A percentile compares a stretch with the other conserved stretches of the same genome.
phyloP scores from a whole-genome alignment of 2,888 invertebrate species.

The Trissolcus brochymenae region DNA sequence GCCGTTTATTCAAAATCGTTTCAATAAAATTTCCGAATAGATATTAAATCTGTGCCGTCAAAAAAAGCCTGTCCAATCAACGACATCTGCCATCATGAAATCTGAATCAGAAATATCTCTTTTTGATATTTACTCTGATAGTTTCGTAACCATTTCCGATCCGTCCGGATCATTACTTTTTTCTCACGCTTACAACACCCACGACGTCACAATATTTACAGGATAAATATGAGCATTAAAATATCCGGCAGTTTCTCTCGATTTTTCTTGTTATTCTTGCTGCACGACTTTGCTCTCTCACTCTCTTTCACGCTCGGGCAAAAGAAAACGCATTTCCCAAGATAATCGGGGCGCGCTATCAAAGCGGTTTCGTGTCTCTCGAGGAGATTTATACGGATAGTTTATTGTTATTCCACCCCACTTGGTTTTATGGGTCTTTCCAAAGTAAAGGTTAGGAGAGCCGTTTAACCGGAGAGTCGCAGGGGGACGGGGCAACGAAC shows the following conservation, averaged over 20 bases:
- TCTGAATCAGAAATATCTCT: too few species aligned
- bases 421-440: slow-evolving; percentile 72
- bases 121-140: background rate
- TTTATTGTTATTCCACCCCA: slow-evolving; percentile 73
- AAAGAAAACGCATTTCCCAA: slow-evolving; percentile 71
- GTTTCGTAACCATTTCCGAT: slow-evolving; percentile 22
- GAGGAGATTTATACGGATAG: slow-evolving; percentile 72
- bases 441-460: slow-evolving; percentile 57
- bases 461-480: slow-evolving; percentile 34
- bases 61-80: background rate
- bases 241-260: slow-evolving; percentile 39
- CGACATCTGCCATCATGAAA: slow-evolving; percentile 8
- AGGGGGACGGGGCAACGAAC: slow-evolving; percentile 22
- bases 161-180: background rate
- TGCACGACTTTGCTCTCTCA: slow-evolving; percentile 38
- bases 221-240: slow-evolving; percentile 49
- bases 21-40: background rate
- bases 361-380: slow-evolving; percentile 65
- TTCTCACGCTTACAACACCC: slow-evolving; percentile 19
- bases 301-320: slow-evolving; percentile 53
- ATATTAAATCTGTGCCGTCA: too few species aligned
- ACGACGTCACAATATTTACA: slow-evolving; percentile 39
- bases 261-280: slow-evolving; percentile 43
- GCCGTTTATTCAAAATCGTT: background rate
- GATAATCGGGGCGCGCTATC: slow-evolving; percentile 71